phyloP scores from a whole-genome alignment of 2,888 invertebrate species.

The Spodoptera picta region DNA sequence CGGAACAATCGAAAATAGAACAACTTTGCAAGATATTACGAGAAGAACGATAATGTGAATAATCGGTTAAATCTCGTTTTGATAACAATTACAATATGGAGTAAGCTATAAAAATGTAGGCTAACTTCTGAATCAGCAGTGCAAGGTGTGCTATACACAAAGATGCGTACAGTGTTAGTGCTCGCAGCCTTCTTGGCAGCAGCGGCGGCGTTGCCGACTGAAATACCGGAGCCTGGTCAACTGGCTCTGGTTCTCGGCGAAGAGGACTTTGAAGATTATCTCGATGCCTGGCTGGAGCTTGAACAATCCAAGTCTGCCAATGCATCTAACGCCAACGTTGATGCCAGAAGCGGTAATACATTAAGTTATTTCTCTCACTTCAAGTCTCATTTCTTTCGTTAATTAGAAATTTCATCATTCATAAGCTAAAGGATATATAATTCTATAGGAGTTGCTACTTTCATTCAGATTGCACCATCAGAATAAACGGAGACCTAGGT shows the following conservation, averaged over 20 bases:
- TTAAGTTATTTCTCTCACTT: too few relatives aligned
- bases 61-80: slow-evolving; percentile 20
- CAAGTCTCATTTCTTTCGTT: too few relatives aligned
- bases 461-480: slow-evolving; percentile 79
- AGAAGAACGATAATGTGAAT: slow-evolving; percentile 22
- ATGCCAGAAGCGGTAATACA: slow-evolving; percentile 66
- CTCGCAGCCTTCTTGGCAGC: slow-evolving; percentile 60
- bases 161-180: slow-evolving; percentile 55
- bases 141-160: slow-evolving; percentile 24
- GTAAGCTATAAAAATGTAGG: slow-evolving; percentile 39
- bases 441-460: neutral
- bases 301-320: slow-evolving; percentile 70
- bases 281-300: slow-evolving; percentile 77
- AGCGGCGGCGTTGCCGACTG: slow-evolving; percentile 60
- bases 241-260: slow-evolving; percentile 76
- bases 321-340: slow-evolving; percentile 46
- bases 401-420: too few relatives aligned
- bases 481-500: slow-evolving; percentile 84
- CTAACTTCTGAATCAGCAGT: slow-evolving; percentile 20
- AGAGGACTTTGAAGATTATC: slow-evolving; percentile 84
- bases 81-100: slow-evolving; percentile 24
- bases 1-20: slow-evolving; percentile 17
- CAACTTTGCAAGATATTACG: neutral
- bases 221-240: slow-evolving; percentile 75
- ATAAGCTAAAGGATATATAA: too few relatives aligned